Evolutionary conservation across 2,888 invertebrate genomes (phyloP), one percentile per base, ranked within the genome.

Genomic region (Athalia rosae): DNA sequence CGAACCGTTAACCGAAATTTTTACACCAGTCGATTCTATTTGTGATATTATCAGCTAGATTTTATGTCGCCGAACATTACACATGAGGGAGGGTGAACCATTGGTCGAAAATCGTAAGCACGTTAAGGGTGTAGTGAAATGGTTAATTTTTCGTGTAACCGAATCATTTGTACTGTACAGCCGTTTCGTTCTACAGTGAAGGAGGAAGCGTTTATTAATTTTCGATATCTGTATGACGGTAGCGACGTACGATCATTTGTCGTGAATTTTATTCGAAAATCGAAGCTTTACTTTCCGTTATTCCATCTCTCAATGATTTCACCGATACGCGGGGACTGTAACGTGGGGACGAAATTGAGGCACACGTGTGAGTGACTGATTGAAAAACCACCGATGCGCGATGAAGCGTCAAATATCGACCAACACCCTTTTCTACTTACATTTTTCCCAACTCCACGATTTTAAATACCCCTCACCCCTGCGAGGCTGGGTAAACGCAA

Each of bases 281-380:
- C 13, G 64, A 13, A 13, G 8, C 64, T 28, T 28, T 13, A 64
- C 45, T 47, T 7, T 13, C 7, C 8, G 13, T 64, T 64, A 64
- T 64, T 64, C 64, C 45, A n/a, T 64, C 47, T 64, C 47, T 64
- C 15, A 47, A 64, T 64, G 64, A 47, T 47, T 47, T 28, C 2
- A 28, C 28, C 2, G 28, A 28, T 28, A 28, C 28, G 28, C 28
- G 28, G 28, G 2, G 28, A 28, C 28, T 28, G 28, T 28, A 28
- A 28, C 47, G 64, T 8, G 64, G 47, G 64, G 47, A 47, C 64
- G 15, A 64, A 64, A 64, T 15, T 64, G 13, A 47, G 28, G 15
- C 47, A 64, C 64, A 64, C 64, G 47, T 64, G 64, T 64, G 64
- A 64, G 64, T 64, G 64, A 64, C 64, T 64, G 64, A 64, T 64